Conservation (phyloP, 1,140 invertebrate genomes). For the Pseudachorutes palmiensis region DNA sequence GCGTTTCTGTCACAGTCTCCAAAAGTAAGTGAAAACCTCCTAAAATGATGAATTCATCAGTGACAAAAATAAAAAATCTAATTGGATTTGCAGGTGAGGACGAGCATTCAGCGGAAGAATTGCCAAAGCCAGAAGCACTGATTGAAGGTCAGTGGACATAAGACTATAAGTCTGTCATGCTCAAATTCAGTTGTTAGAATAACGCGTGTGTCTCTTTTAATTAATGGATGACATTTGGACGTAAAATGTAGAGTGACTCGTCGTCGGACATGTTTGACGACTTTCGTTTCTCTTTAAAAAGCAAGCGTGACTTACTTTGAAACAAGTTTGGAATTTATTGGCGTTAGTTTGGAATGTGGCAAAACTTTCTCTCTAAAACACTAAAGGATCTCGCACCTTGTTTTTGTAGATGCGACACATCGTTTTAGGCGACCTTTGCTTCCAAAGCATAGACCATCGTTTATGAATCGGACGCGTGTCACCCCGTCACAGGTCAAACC, state of each 20-base stretch:
- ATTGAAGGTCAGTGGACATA: neutral
- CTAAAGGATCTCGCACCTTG: neutral
- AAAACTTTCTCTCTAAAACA: too few relatives aligned
- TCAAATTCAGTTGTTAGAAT: neutral
- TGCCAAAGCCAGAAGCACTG: neutral
- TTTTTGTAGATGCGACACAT: neutral
- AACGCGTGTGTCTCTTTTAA: neutral
- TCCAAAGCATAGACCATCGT: neutral
- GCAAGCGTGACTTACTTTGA: neutral
- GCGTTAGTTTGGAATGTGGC: too few relatives aligned
- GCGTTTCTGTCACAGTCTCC: slow-evolving; percentile 13
- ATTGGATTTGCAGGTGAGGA: slow-evolving; percentile 4
- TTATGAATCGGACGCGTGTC: slow-evolving; percentile 8
- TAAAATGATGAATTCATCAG: neutral
- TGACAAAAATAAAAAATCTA: too few relatives aligned
- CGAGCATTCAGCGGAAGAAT: neutral
- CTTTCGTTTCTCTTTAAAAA: neutral
- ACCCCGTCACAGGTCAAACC: neutral
- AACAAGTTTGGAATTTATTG: neutral
- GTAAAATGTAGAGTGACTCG: neutral
- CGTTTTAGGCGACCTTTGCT: neutral
- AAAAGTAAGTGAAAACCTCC: neutral
- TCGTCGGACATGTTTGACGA: neutral
- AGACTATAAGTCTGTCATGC: neutral
- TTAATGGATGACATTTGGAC: neutral